Conservation (phyloP, 1,140 invertebrate species). For the Gerris buenoi region DNA sequence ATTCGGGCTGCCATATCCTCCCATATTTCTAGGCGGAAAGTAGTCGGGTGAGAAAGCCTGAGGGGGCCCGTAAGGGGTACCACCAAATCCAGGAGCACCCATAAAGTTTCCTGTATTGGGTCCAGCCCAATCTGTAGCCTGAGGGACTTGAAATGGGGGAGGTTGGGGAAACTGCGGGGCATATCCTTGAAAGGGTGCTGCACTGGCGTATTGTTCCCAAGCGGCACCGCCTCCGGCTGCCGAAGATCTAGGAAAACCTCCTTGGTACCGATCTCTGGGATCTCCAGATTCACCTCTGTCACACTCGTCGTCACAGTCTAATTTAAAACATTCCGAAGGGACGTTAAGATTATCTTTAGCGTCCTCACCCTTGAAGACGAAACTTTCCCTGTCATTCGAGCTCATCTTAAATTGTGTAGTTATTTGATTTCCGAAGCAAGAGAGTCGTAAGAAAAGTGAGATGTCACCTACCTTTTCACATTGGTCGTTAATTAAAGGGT, state of each 20-base stretch:
- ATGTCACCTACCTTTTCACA: constrained; percentile 34
- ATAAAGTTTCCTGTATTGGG: background rate
- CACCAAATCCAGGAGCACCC: background rate
- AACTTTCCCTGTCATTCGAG: constrained; percentile 28
- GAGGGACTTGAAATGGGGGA: background rate
- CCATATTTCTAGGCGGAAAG: too few species aligned
- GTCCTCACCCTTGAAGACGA: constrained; percentile 28
- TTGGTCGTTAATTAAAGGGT: constrained; percentile 33
- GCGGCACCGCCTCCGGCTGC: background rate
- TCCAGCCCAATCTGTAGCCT: background rate
- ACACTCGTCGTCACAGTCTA: background rate
- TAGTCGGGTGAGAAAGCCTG: background rate
- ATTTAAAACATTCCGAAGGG: background rate
- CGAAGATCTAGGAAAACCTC: background rate
- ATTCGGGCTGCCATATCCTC: background rate
- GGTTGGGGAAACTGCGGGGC: background rate
- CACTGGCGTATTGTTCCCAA: background rate
- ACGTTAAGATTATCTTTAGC: background rate
- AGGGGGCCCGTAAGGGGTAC: background rate
- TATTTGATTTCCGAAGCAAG: constrained; percentile 46
- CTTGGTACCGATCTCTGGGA: background rate
- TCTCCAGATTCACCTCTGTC: background rate
- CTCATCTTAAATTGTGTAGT: constrained; percentile 43
- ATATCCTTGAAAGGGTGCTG: background rate
- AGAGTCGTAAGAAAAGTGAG: constrained; percentile 39